These are phyloP conservation scores for Bos indicus DNA, from an alignment of 2,113 vertebrate species.

Conservation along the genomic window DNA sequence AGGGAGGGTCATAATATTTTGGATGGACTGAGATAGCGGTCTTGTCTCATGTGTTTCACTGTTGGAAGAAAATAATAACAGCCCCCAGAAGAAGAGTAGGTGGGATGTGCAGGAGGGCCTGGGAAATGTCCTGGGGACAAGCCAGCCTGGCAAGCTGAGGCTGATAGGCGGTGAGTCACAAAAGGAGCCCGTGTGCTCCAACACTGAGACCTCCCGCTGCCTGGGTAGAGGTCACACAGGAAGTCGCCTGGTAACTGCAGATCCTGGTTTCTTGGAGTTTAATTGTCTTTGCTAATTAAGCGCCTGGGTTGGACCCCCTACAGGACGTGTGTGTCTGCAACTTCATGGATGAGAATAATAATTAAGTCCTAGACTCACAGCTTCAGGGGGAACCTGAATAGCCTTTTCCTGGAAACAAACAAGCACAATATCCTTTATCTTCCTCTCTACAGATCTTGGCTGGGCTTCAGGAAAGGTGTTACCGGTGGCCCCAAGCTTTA, in stretches of 20 bases:
- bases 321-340: slow-evolving; percentile 27
- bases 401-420: slow-evolving; percentile 14
- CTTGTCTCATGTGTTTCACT: slow-evolving; percentile 4
- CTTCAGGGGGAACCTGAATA: neutral
- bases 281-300: slow-evolving; percentile 60
- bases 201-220: neutral
- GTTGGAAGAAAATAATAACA: neutral
- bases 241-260: neutral
- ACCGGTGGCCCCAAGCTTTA: neutral
- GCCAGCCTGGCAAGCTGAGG: neutral
- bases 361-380: slow-evolving; percentile 16
- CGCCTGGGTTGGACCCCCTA: neutral
- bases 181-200: neutral
- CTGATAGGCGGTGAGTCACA: neutral
- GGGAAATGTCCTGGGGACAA: neutral
- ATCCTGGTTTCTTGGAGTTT: slow-evolving; percentile 7
- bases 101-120: neutral
- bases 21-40: neutral
- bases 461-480: neutral
- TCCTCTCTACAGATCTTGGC: neutral
- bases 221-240: neutral
- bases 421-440: neutral
- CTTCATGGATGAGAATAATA: slow-evolving; percentile 25
- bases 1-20: neutral
- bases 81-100: neutral